Base-by-base conservation (phyloP, 1,140 invertebrate genomes). In the Caenorhabditis brenneri region DNA sequence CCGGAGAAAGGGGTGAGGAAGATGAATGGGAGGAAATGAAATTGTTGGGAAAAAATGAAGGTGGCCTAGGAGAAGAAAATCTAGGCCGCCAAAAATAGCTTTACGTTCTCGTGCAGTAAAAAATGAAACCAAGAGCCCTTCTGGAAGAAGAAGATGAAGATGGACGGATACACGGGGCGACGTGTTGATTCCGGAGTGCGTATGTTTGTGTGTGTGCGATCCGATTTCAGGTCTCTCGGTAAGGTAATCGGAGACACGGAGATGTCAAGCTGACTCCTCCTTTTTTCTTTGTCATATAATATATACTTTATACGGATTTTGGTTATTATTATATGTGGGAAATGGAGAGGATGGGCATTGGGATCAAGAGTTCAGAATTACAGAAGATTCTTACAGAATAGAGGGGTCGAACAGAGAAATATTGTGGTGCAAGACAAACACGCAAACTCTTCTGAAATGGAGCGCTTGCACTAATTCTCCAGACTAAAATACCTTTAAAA, bases 241-340 rank as follows among this genome's bases (percentile, higher is more conserved):
- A 65, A 65, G 58, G 58, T 65, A 65, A 65, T 65, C 58, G 58
- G 58, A 65, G 58, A 65, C 58, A 65, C 36, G 58, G 58, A 65
- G 58, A 65, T 16, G 29, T 65, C 58, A 19, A 33, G 58, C 58
- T 65, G 58, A 65, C 31, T 33, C 33, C 31, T 65, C 31, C 29
- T 58, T 58, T 31, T 12, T 65, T 33, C 19, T 51, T 33, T 33
- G 58, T 33, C 31, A 65, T 65, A 31, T 19, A 58, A 29, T 27
- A 1, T 9, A 4, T 16, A 16, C 22, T 51, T 51, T 51, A 55
- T 55, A 55, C 24, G 51, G 58, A 65, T 65, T 36, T 33, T 27
- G 24, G 31, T 58, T 22, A 15, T 29, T 65, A 65, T 33, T 39
- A 36, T 36, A 10, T 58, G 27, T 29, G 2, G 22, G 22, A 22